Conservation (phyloP, 2,113 vertebrate species). For the Bufo gargarizans region DNA sequence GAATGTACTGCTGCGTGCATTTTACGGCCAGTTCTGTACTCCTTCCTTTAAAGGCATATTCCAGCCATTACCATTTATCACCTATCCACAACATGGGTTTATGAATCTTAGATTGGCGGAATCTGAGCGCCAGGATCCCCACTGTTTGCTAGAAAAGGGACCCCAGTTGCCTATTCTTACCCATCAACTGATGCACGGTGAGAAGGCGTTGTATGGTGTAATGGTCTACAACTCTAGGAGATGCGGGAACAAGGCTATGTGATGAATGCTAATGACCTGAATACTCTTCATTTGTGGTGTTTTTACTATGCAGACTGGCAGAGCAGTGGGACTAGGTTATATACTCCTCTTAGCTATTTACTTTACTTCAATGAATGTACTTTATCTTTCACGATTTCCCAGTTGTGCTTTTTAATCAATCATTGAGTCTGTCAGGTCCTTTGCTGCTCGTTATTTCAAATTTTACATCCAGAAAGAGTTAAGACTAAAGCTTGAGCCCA, state of each 20-base stretch:
- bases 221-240: not conserved
- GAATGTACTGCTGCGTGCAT: not conserved
- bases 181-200: not conserved
- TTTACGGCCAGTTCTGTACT: conserved; percentile 1
- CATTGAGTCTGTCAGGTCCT: not conserved
- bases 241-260: not conserved
- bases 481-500: not conserved
- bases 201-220: not conserved
- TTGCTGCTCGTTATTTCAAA: not conserved
- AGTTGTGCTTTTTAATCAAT: not conserved
- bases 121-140: not conserved
- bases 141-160: not conserved
- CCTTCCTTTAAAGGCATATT: too few species aligned
- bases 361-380: not conserved
- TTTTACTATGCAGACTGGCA: not conserved
- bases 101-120: not conserved
- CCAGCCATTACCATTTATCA: not conserved
- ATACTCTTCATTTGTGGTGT: not conserved
- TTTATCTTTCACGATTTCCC: not conserved
- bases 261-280: not conserved
- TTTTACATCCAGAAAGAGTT: not conserved
- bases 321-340: not conserved
- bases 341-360: not conserved
- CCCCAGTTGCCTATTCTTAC: not conserved
- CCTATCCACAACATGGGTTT: not conserved